Evolutionary conservation across 2,113 vertebrate genomes (phyloP), one percentile per base, ranked within the genome.

Genomic region (Rhodinocichla rosea): DNA sequence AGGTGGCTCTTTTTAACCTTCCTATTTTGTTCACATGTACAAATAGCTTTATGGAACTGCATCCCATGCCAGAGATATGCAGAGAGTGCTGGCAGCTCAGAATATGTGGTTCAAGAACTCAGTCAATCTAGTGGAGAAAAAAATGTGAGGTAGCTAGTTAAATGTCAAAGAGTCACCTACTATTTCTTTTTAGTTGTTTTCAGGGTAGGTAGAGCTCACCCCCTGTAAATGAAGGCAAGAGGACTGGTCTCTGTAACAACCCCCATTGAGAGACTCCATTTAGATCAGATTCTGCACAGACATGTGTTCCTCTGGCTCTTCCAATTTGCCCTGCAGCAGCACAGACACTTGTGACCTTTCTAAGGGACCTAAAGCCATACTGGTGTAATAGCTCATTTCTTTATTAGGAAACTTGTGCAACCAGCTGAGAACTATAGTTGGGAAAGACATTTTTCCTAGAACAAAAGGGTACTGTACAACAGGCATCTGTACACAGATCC

Each of bases 391-490:
- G 55, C 47, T 86, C 30, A 56, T 47, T 75, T 84, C 65, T 95
- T 91, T 94, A 68, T 81, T 88, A 89, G 89, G 52, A 89, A 89
- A 78, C 73, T 94, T 96, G 68, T 93, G 94, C 76, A 97, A 95
- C 35, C 35, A 47, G 24, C 35, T 63, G 76, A 68, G 39, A 90
- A 22, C 35, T 59, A 35, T 20, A 74, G 86, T 95, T 96, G 89
- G 60, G 94, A 96, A 97, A 97, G 89, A 78, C 27, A 52, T 68
- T 90, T 94, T 97, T 97, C 94, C 90, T 68, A 92, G 96, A 94
- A 94, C 47, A 96, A 93, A 92, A 81, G 71, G 28, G 88, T 85
- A 90, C 70, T 83, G 67, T 88, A 74, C 65, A 90, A 57, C 86
- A 75, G 52, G 15, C 60, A 47, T 75, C 52, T 90, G 91, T 95